Percentiles rank a stretch among this genome's conserved stretches.
Conservation (phyloP, 2,797 vertebrate species). For the Coracias cyanogaster region DNA sequence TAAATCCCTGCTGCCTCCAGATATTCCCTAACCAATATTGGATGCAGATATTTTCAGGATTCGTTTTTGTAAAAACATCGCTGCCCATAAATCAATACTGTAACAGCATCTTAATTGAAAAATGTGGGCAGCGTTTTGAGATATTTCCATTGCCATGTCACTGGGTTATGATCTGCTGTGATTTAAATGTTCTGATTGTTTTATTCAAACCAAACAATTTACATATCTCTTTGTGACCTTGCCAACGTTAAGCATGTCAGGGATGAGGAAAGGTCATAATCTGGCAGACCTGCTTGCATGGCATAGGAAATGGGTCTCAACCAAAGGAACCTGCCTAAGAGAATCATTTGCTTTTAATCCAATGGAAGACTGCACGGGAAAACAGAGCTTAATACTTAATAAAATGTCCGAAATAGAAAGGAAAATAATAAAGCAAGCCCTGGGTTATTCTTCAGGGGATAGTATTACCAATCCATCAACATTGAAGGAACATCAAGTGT, state of each 20-base stretch:
- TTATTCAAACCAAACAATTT: conserved; percentile 38
- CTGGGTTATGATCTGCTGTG: neutral
- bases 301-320: neutral
- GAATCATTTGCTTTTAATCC: conserved; percentile 25
- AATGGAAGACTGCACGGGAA: neutral
- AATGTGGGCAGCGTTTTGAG: conserved; percentile 10
- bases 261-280: conserved; percentile 16
- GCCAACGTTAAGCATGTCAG: conserved; percentile 11
- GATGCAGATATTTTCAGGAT: neutral
- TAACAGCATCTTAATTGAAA: conserved; percentile 11
- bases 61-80: conserved; percentile 10
- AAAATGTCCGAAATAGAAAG: neutral
- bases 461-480: neutral
- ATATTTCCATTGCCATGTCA: conserved; percentile 32
- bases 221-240: neutral
- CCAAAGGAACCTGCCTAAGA: neutral
- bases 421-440: neutral
- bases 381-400: neutral
- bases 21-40: neutral
- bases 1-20: neutral
- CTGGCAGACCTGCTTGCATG: neutral
- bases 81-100: neutral
- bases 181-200: conserved; percentile 40
- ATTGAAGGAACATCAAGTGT: neutral
- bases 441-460: neutral